phyloP scores from a whole-genome alignment of 2,888 invertebrate genomes.

The Meteorus cinctellus region DNA sequence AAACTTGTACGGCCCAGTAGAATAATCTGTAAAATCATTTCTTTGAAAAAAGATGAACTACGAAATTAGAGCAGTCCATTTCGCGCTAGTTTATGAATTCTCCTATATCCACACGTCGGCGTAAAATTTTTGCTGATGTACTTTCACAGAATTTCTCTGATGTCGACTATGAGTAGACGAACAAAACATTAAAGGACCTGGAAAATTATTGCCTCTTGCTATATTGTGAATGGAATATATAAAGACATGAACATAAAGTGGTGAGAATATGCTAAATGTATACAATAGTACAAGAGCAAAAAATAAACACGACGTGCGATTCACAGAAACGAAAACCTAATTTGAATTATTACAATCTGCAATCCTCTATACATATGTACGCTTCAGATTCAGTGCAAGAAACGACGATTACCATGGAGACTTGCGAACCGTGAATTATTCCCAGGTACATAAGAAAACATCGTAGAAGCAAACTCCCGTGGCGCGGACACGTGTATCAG shows the following conservation, averaged over 20 bases:
- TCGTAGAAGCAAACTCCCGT: conserved; percentile 24
- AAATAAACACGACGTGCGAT: conserved; percentile 30
- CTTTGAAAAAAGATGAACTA: too few species aligned
- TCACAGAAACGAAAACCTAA: conserved; percentile 46
- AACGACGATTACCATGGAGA: conserved; percentile 51
- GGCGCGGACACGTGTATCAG: conserved; percentile 37
- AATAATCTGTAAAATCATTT: too few species aligned
- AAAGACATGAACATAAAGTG: not conserved
- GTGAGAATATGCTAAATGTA: not conserved
- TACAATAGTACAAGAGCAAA: not conserved
- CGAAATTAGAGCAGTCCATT: not conserved
- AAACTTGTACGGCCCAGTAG: too few species aligned
- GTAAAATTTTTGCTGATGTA: too few species aligned
- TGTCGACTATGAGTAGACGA: too few species aligned
- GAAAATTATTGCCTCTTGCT: not conserved
- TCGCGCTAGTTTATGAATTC: not conserved
- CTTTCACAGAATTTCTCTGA: not conserved
- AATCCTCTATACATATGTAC: conserved; percentile 31
- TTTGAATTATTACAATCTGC: conserved; percentile 53
- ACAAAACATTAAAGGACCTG: not conserved
- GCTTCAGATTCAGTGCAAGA: conserved; percentile 43
- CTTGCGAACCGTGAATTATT: conserved; percentile 50
- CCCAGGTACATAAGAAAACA: conserved; percentile 46
- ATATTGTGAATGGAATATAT: not conserved
- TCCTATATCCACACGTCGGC: not conserved